Percentiles rank a stretch among this genome's conserved stretches.
Evolutionary conservation across 2,888 invertebrate species (phyloP).

Genomic region (Noctua janthina): DNA sequence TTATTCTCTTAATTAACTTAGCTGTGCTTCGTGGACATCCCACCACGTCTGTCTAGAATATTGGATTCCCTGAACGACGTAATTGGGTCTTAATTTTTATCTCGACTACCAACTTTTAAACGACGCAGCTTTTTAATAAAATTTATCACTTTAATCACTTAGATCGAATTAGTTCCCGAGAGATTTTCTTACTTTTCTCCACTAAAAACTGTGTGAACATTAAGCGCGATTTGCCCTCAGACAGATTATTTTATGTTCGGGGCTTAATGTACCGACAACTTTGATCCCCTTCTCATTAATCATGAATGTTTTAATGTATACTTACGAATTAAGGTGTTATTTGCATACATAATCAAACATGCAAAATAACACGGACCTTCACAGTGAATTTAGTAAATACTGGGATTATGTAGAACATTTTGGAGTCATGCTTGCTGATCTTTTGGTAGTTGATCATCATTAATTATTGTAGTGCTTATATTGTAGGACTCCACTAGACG

Average conservation of each 20-base stretch:
- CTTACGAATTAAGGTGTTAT: constrained; percentile 31
- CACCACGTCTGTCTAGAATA: background rate
- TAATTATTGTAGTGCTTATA: background rate
- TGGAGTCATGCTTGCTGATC: background rate
- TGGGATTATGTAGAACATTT: background rate
- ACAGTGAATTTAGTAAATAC: constrained; percentile 2
- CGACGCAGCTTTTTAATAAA: constrained; percentile 29
- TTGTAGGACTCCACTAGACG: background rate
- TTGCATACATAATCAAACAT: constrained; percentile 30
- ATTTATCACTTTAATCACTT: constrained; percentile 30
- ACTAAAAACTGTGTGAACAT: constrained; percentile 1
- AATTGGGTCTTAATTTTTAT: constrained; percentile 50
- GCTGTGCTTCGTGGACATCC: background rate
- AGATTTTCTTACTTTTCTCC: background rate
- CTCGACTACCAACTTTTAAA: constrained; percentile 27
- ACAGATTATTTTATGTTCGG: constrained; percentile 25
- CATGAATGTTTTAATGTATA: constrained; percentile 52
- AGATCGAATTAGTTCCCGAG: constrained; percentile 5
- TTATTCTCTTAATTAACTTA: constrained; percentile 34
- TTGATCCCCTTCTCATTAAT: constrained; percentile 56
- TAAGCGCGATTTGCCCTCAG: constrained; percentile 5
- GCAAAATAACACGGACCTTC: constrained; percentile 12
- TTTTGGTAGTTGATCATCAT: background rate
- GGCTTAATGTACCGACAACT: constrained; percentile 33
- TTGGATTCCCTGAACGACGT: constrained; percentile 30